Base-by-base conservation (phyloP, 53 echinoderm and acorn worm species). In the Temnopleurus reevesii region DNA sequence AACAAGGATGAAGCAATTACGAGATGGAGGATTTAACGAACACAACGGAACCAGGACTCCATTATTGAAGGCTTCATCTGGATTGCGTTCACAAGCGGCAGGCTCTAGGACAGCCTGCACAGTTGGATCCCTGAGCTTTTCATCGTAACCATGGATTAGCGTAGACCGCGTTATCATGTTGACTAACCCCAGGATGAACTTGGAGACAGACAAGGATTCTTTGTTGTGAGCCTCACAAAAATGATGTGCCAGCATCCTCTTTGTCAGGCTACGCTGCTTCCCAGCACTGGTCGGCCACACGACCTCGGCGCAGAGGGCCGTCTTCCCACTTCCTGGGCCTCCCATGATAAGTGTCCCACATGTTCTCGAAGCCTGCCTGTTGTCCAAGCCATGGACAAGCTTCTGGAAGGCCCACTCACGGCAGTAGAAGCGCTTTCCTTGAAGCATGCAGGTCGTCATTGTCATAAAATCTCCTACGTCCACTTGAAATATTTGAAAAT, bases 341-440 rank as follows among this genome's bases (percentile, higher is more conserved):
- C 99, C 99, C 90, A 98, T 94, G 59, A 98, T 94, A 44, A 98
- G 89, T 25, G 99, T 98, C 30, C 99, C 99, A 93, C 99, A 98
- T 92, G 99, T 98, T 90, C 93, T 98, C 15, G 99, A 96, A 24
- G 95, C 88, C 19, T 94, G 95, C 33, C 99, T 81, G 89, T 93
- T 98, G 90, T 98, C 99, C 45, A 98, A 77, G 76, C 99, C 91
- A 77, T 98, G 96, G 59, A 98, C 79, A 86, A 98, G 92, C 91
- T 98, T 98, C 77, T 98, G 99, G 76, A 98, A 96, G 53, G 99
- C 99, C 99, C 99, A 99, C 77, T 99, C 99, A 26, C 99, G 93
- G 89, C 99, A 99, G 91, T 94, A 99, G 92, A 99, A 99, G 44
- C 93, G 90, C 83, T 99, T 99, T 77, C 99, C 99, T 91, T 99